Base-by-base conservation (phyloP, 2,797 vertebrate species). In the Lateolabrax maculatus region DNA sequence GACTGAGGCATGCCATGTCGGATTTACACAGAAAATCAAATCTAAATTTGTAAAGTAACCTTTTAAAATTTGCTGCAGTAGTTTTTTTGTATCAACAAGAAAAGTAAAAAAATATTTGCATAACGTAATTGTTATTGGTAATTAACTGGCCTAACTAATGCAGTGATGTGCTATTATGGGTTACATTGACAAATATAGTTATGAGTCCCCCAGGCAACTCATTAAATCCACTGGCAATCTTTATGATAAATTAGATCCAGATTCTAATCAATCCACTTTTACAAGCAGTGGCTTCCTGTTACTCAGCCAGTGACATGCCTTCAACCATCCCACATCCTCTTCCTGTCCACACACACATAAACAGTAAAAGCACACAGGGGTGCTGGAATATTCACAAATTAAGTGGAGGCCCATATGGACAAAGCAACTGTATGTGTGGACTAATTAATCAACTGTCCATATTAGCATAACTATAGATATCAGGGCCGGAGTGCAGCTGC, bases 401-500 rank as follows among this genome's bases (percentile, higher is more conserved):
- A 67, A 67, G 58, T 62, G 36, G 23, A 52, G 43, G 49, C 23
- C 62, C 77, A 77, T 85, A 66, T 79, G 70, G 71, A 73, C 70
- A 72, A 67, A 80, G 39, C 71, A 78, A 61, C 64, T 86, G 75
- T 49, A 58, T 36, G 21, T 65, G 48, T 61, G 41, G 23, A 69
- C 37, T 61, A 83, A 89, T 90, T 84, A 81, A 90, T 87, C 49
- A 84, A 52, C 61, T 18, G 44, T 57, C 73, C 29, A 36, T 75
- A 87, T 91, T 91, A 84, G 71, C 88, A 89, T 84, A 77, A 84
- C 64, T 60, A 73, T 65, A 58, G 71, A 61, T 68, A 80, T 66
- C 36, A 13, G 62, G 18, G 39, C 71, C 15, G 9, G 36, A 27
- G 51, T 67, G 76, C 91, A 92, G 86, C 91, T 93, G 92, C 80